Conservation (phyloP, 1,140 invertebrate species). For the Euura lappo region DNA sequence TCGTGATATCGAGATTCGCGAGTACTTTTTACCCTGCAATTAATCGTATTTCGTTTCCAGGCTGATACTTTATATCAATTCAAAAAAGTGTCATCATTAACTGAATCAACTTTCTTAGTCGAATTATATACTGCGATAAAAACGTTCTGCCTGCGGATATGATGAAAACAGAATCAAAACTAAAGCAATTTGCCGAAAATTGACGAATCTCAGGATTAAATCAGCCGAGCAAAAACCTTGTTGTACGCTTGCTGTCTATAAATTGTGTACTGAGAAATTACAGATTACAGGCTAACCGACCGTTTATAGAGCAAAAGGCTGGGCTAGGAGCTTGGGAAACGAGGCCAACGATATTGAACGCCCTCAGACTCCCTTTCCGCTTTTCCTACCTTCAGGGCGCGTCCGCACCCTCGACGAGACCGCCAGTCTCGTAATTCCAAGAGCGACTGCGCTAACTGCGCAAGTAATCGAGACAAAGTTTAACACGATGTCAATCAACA, state of each 20-base stretch:
- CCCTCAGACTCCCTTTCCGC: neutral
- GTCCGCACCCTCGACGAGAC: neutral
- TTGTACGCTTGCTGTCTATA: neutral
- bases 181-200: too few relatives aligned
- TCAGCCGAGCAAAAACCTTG: too few relatives aligned
- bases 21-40: too few relatives aligned
- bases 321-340: neutral
- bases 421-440: neutral
- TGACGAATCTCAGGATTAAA: too few relatives aligned
- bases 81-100: too few relatives aligned
- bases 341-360: slow-evolving; percentile 4
- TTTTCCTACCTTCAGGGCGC: neutral
- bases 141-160: too few relatives aligned
- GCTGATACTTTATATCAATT: too few relatives aligned
- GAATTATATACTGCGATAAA: too few relatives aligned
- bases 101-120: too few relatives aligned
- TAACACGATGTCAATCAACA: neutral
- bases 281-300: neutral
- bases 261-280: neutral
- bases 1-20: too few relatives aligned
- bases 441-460: neutral
- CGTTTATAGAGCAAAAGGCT: neutral
- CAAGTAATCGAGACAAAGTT: neutral
- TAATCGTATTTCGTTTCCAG: too few relatives aligned
- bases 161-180: too few relatives aligned